Evolutionary conservation across 2,113 vertebrate species (phyloP).

Genomic region (Clarias batrachus): DNA sequence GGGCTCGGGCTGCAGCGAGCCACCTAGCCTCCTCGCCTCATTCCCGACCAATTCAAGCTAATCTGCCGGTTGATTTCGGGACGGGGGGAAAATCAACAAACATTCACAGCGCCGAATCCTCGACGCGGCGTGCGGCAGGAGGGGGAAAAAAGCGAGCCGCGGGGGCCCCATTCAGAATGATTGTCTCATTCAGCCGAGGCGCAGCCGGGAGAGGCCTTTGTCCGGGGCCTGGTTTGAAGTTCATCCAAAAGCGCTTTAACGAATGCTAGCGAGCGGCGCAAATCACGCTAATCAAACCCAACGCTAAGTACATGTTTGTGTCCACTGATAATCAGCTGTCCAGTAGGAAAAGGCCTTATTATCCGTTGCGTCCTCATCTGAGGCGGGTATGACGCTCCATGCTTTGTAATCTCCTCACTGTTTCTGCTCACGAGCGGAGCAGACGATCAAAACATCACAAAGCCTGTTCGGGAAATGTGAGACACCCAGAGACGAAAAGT

Average conservation of each 20-base stretch:
- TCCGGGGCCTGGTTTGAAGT: slow-evolving; percentile 41
- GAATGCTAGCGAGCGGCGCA: slow-evolving; percentile 25
- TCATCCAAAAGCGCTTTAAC: slow-evolving; percentile 34
- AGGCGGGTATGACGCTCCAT: not conserved
- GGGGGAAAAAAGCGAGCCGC: slow-evolving; percentile 9
- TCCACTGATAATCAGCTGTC: slow-evolving; percentile 28
- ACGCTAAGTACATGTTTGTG: slow-evolving; percentile 44
- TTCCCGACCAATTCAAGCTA: slow-evolving; percentile 57
- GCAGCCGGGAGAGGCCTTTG: slow-evolving; percentile 32
- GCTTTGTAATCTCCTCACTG: not conserved
- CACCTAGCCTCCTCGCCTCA: slow-evolving; percentile 48
- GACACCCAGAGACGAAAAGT: no score
- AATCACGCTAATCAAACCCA: slow-evolving; percentile 43
- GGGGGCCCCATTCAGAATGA: slow-evolving; percentile 44
- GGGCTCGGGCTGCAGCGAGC: slow-evolving; percentile 37
- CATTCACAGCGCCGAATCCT: slow-evolving; percentile 45
- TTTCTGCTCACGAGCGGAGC: not conserved
- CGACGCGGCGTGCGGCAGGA: slow-evolving; percentile 5
- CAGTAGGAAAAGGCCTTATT: slow-evolving; percentile 15
- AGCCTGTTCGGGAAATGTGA: not conserved
- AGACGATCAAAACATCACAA: not conserved
- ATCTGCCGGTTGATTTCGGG: slow-evolving; percentile 51
- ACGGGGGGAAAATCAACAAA: slow-evolving; percentile 52
- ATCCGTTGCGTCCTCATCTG: not conserved
- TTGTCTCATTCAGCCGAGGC: slow-evolving; percentile 44